A percentile compares a stretch with the other conserved stretches of the same genome.
phyloP scores from a whole-genome alignment of 2,113 vertebrate genomes.

The Phoenicopterus ruber region DNA sequence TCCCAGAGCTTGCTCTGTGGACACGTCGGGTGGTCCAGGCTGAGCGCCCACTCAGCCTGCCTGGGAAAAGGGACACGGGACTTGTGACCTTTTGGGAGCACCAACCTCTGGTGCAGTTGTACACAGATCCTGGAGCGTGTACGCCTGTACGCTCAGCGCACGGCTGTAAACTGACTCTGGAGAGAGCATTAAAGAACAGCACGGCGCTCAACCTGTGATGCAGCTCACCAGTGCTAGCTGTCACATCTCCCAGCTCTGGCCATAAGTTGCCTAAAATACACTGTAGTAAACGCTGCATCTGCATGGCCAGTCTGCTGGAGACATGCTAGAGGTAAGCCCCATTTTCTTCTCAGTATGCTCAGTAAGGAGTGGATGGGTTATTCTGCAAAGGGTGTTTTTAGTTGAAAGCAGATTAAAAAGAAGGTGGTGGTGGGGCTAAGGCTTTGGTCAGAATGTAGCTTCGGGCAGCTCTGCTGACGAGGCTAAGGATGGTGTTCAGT shows the following conservation, averaged over 20 bases:
- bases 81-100: not conserved
- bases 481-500: not conserved
- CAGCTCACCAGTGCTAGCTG: not conserved
- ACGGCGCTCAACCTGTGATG: accelerated
- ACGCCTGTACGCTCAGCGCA: accelerated
- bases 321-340: not conserved
- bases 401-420: not conserved
- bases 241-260: accelerated
- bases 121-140: not conserved
- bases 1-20: not conserved
- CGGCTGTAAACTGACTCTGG: not conserved
- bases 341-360: not conserved
- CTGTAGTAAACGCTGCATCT: not conserved
- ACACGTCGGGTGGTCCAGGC: accelerated
- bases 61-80: not conserved
- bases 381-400: not conserved
- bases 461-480: not conserved
- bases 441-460: not conserved
- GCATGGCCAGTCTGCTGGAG: not conserved
- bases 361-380: not conserved
- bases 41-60: accelerated
- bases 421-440: not conserved
- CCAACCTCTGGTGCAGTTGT: not conserved
- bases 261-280: not conserved
- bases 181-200: not conserved